Evolutionary conservation across 1,140 invertebrate species (phyloP), one percentile per base, ranked within the genome.

Genomic region (Brachionus manjavacas): DNA sequence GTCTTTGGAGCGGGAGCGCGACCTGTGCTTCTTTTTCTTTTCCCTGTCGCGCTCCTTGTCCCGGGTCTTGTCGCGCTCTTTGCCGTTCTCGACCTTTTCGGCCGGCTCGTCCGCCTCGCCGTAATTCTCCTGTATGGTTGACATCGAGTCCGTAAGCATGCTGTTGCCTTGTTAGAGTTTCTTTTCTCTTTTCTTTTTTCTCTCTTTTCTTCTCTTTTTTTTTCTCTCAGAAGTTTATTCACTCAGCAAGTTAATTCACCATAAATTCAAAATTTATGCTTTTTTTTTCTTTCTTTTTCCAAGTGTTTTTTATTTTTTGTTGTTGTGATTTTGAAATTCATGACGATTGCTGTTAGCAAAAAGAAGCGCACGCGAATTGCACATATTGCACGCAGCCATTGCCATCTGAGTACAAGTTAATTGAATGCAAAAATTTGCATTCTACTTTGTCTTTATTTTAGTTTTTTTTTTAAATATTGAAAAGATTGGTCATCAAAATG

Each of bases 31-130:
- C 31, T 81, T 81, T 79, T 64, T 84, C 43, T 41, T 68, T 46
- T 86, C 86, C 55, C 87, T 85, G 28, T 85, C 49, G 16, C 68
- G 31, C 4, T 72, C 68, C 7, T 16, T 14, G 35, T 72, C 68
- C 7, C 35, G 28, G 35, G 43, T 41, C 39, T 49, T 46, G 8
- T 76, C 72, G 23, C 41, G 70, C 39, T 74, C 41, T 12, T 46
- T 28, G 16, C 43, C 43, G 28, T 76, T 46, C 20, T 76, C 72
- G 12, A 11, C 20, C 25, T 76, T 76, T 4, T 76, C 72, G 12
- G 72, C 11, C 20, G 72, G 20, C 46, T 76, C 72, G 20, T 76
- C 41, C 20, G 72, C 39, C 12, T 76, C 72, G 20, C 20, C 39
- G 25, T 76, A 76, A 28, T 76, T 76, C 11, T 76, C 72, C 46